These are phyloP conservation scores for Choloepus hoffmanni DNA, from an alignment of 2,113 vertebrate genomes.

Conservation along the genomic window DNA sequence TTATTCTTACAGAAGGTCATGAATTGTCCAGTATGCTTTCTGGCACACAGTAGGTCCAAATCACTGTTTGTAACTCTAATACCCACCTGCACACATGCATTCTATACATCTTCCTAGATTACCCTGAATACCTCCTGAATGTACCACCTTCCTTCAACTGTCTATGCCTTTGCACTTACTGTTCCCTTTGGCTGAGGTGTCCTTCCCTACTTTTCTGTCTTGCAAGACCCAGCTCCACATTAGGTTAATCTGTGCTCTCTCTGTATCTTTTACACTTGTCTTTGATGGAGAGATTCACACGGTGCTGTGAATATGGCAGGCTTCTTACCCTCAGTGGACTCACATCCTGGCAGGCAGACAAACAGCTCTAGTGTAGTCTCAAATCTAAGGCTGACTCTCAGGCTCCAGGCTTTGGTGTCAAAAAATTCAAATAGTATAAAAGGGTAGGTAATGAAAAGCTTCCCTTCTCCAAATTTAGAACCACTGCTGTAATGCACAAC, in stretches of 20 bases:
- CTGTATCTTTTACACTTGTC: background rate
- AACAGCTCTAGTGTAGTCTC: background rate
- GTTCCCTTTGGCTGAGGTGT: slow-evolving; percentile 33
- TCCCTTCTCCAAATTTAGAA: background rate
- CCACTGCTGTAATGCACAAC: background rate
- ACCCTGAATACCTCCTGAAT: background rate
- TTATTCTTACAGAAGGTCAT: background rate
- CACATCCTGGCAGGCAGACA: background rate
- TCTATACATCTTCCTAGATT: background rate
- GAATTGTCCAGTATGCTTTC: background rate
- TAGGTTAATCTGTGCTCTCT: slow-evolving; percentile 7
- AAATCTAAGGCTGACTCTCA: background rate
- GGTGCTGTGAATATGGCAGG: background rate
- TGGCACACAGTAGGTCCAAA: background rate
- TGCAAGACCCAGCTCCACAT: background rate
- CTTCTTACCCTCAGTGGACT: slow-evolving; percentile 27
- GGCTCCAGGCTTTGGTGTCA: background rate
- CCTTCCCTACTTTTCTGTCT: slow-evolving; percentile 41
- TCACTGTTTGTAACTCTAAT: background rate
- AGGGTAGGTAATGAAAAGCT: background rate
- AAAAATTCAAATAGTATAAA: slow-evolving; percentile 42
- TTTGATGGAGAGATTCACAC: background rate
- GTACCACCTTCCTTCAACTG: background rate
- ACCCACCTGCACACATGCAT: too few species aligned
- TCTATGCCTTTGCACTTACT: background rate